These are phyloP conservation scores for Andrena dorsata DNA, from an alignment of 2,888 invertebrate species.

Conservation along the genomic window DNA sequence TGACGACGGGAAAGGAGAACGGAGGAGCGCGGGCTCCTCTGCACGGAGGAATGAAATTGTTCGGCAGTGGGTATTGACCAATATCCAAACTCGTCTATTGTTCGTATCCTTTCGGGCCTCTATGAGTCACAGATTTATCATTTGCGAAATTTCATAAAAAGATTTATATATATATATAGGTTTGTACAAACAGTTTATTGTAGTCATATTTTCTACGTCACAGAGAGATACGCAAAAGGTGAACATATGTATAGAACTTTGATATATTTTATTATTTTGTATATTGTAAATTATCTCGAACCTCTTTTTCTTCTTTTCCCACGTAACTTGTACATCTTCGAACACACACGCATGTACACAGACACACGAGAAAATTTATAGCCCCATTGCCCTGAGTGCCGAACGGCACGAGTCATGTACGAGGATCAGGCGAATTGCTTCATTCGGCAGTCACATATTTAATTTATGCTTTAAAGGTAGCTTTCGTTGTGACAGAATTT, in stretches of 20 bases:
- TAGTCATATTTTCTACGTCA: constrained; percentile 61
- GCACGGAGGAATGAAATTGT: constrained; percentile 22
- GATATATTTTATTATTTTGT: constrained; percentile 68
- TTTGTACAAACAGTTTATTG: constrained; percentile 64
- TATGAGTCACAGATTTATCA: constrained; percentile 42
- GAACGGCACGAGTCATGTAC: constrained; percentile 11
- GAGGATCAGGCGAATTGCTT: constrained; percentile 29
- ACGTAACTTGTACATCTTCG: constrained; percentile 26
- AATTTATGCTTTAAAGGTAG: constrained; percentile 48
- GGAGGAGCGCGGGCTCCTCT: background rate
- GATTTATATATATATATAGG: constrained; percentile 55
- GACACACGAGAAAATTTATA: background rate
- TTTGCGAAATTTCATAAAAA: constrained; percentile 52
- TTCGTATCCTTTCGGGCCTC: constrained; percentile 30
- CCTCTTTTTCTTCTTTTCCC: constrained; percentile 31
- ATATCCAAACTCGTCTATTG: constrained; percentile 53
- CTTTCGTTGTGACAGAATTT: constrained; percentile 31
- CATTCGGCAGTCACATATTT: constrained; percentile 26
- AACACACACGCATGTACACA: background rate
- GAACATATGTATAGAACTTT: constrained; percentile 61
- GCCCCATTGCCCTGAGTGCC: constrained; percentile 11
- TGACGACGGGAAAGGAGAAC: constrained; percentile 16
- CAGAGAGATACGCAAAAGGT: constrained; percentile 41
- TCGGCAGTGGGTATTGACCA: constrained; percentile 46
- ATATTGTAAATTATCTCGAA: constrained; percentile 60